Percentiles rank a stretch among this genome's conserved stretches.
phyloP scores from a whole-genome alignment of 2,113 vertebrate species.

The Pungitius pungitius region DNA sequence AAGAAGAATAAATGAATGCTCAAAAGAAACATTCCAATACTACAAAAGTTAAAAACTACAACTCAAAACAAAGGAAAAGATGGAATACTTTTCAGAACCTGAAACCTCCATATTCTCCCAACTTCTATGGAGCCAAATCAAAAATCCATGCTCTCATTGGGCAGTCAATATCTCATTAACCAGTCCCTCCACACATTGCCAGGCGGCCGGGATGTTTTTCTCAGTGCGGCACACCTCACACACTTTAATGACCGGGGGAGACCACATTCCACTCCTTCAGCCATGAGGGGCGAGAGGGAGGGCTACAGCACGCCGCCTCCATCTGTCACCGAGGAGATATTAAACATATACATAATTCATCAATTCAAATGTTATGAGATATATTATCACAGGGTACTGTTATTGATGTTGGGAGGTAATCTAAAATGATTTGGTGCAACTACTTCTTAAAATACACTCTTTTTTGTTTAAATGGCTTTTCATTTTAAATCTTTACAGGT shows the following conservation, averaged over 20 bases:
- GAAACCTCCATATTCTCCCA: slow-evolving; percentile 46
- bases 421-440: slow-evolving; percentile 9
- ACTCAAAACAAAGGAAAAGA: slow-evolving; percentile 10
- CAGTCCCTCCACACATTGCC: slow-evolving; percentile 70
- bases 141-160: slow-evolving; percentile 84
- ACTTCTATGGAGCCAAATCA: slow-evolving; percentile 77
- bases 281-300: slow-evolving; percentile 36
- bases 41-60: background rate
- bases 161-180: slow-evolving; percentile 85
- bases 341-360: slow-evolving; percentile 17
- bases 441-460: slow-evolving; percentile 15
- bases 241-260: slow-evolving; percentile 74
- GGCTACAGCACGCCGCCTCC: slow-evolving; percentile 17
- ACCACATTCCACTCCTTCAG: slow-evolving; percentile 69
- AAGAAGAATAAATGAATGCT: background rate
- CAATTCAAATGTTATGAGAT: background rate
- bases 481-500: slow-evolving; percentile 62
- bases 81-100: slow-evolving; percentile 25
- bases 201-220: slow-evolving; percentile 60
- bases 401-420: background rate
- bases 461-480: slow-evolving; percentile 37
- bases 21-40: background rate
- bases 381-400: background rate
- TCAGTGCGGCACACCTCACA: slow-evolving; percentile 70
- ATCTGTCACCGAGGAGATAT: slow-evolving; percentile 23